Base-by-base conservation (phyloP, 2,113 vertebrate genomes). In the Strix aluco region DNA sequence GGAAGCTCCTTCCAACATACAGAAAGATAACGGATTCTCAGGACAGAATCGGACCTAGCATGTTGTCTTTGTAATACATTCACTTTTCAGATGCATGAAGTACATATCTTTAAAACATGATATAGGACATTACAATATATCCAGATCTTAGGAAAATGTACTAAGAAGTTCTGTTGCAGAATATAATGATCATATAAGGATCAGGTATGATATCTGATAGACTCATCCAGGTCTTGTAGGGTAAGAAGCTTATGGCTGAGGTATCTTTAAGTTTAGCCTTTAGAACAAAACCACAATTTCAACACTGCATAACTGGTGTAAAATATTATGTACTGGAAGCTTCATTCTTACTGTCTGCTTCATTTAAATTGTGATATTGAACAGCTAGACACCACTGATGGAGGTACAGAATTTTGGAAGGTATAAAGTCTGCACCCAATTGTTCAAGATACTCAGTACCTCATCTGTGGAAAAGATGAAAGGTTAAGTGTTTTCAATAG, bases 121-220 rank as follows among this genome's bases (percentile, higher is more conserved):
- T 65, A 81, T 27, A 92, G 96, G 96, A 97, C 95, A 92, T 97
- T 91, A 96, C 27, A 97, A 97, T 94, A 96, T 92, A 95, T 96
- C 92, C 88, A 94, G 86, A 90, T 81, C 55, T 83, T 59, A 94
- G 78, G 44, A 94, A 90, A 85, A 82, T 22, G 58, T 57, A 96
- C 85, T 84, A 88, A 81, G 62, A 81, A 94, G 59, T 94, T 97
- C 97, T 92, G 83, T 82, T 96, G 97, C 97, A 97, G 97, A 97
- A 97, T 91, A 90, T 92, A 96, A 95, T 5, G 19, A 90, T 65
- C 38, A 58, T 54, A 61, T 47, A 84, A 79, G 83, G 88, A 90
- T 89, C 63, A 44, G 36, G 81, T n/a, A 93, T 61, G 74, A 63
- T 42, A 93, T 27, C 36, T 54, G 49, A 57, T 62, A 54, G 47